Evolutionary conservation across 2,888 invertebrate genomes (phyloP).

Genomic region (Lepidocyrtinus sp.): DNA sequence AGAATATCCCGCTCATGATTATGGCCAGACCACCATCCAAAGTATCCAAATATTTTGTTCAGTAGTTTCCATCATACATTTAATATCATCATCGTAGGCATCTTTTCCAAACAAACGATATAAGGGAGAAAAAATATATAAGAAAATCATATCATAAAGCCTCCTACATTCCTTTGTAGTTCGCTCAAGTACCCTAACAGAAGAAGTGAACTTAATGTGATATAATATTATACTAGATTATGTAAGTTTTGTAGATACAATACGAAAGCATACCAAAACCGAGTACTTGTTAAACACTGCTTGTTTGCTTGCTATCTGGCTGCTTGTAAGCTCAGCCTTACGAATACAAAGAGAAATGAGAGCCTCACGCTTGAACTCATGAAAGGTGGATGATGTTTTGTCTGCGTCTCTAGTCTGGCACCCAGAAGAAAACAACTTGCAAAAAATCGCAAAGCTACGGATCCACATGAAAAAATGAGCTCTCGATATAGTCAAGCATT

Average conservation of each 20-base stretch:
- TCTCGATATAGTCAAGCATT: neutral
- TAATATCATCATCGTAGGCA: no score
- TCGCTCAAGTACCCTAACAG: neutral
- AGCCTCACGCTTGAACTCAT: neutral
- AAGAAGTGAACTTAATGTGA: neutral
- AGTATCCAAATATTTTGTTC: neutral
- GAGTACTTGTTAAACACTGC: neutral
- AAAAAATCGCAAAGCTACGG: neutral
- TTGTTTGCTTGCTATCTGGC: no score
- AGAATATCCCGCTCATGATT: constrained; percentile 6
- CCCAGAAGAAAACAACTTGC: neutral
- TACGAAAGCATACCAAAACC: neutral
- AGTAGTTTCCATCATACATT: neutral
- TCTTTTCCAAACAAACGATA: neutral
- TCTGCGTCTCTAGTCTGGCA: neutral
- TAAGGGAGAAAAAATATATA: neutral
- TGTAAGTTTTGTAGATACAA: neutral
- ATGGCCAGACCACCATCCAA: neutral
- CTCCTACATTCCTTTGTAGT: neutral
- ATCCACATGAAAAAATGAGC: neutral
- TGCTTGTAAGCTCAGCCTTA: no score
- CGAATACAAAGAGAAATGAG: neutral
- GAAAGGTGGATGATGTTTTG: neutral
- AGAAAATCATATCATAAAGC: neutral
- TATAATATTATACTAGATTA: neutral